Evolutionary conservation across 2,113 vertebrate genomes (phyloP).

Genomic region (Calonectris borealis): DNA sequence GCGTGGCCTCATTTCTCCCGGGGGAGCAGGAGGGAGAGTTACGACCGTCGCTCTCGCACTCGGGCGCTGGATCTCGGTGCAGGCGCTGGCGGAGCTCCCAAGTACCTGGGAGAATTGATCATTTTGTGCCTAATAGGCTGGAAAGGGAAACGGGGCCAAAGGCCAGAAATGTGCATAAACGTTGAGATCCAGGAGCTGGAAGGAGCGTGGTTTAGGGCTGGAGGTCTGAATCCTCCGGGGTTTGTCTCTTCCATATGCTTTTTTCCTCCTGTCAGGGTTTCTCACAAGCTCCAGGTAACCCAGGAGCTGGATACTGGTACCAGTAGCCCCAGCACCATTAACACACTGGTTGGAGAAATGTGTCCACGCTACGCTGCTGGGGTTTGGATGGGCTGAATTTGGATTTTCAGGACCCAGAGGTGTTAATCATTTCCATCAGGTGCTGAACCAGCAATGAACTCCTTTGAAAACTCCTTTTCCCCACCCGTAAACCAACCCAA

Average conservation of each 20-base stretch:
- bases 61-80: not conserved
- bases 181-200: not conserved
- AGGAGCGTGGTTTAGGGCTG: not conserved
- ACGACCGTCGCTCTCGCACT: fast-evolving
- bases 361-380: fast-evolving
- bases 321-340: not conserved
- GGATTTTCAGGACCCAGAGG: not conserved
- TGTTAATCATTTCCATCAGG: not conserved
- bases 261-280: not conserved
- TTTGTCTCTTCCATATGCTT: not conserved
- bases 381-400: not conserved
- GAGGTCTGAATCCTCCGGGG: not conserved
- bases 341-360: fast-evolving
- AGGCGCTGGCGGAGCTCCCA: not conserved
- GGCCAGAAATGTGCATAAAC: not conserved
- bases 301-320: not conserved
- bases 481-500: not conserved
- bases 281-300: too few species aligned
- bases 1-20: not conserved
- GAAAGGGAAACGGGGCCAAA: not conserved
- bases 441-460: not conserved
- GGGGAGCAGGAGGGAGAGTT: not conserved
- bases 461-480: not conserved
- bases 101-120: not conserved
- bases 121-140: not conserved